These are phyloP conservation scores for Melanostoma scalare DNA, from an alignment of 2,888 invertebrate genomes.

Conservation along the genomic window DNA sequence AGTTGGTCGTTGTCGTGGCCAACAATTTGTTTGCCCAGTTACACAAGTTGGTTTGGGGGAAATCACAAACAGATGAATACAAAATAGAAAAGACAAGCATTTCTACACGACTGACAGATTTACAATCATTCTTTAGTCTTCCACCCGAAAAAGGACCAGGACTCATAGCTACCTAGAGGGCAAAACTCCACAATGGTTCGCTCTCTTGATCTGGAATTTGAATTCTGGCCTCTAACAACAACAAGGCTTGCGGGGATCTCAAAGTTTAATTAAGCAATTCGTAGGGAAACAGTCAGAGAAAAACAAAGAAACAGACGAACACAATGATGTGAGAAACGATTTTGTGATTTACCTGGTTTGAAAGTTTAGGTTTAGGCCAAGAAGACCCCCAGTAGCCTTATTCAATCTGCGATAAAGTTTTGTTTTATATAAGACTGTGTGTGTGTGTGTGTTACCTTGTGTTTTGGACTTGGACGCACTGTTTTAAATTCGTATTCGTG, in stretches of 20 bases:
- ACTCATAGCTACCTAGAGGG: not conserved
- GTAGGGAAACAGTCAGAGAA: conserved; percentile 49
- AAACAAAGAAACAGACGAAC: conserved; percentile 29
- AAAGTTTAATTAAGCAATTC: conserved; percentile 69
- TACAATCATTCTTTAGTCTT: conserved; percentile 46
- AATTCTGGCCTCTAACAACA: conserved; percentile 53
- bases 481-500: conserved; percentile 55
- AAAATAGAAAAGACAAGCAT: conserved; percentile 9
- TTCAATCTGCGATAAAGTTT: conserved; percentile 58
- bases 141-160: conserved; percentile 46
- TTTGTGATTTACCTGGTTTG: conserved; percentile 66
- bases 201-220: conserved; percentile 55
- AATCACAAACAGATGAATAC: conserved; percentile 10
- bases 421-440: conserved; percentile 17
- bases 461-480: conserved; percentile 29
- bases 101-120: conserved; percentile 68
- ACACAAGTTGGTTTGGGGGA: conserved; percentile 27
- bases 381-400: conserved; percentile 60
- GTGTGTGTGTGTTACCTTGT: not conserved
- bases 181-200: not conserved
- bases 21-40: conserved; percentile 58
- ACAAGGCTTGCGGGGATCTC: conserved; percentile 15
- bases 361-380: conserved; percentile 15
- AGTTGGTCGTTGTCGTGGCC: conserved; percentile 43
- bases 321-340: conserved; percentile 32